Percentiles rank a stretch among this genome's conserved stretches.
These are phyloP conservation scores for Sarcophaga subvicina DNA, from an alignment of 2,888 invertebrate genomes.

Conservation along the genomic window DNA sequence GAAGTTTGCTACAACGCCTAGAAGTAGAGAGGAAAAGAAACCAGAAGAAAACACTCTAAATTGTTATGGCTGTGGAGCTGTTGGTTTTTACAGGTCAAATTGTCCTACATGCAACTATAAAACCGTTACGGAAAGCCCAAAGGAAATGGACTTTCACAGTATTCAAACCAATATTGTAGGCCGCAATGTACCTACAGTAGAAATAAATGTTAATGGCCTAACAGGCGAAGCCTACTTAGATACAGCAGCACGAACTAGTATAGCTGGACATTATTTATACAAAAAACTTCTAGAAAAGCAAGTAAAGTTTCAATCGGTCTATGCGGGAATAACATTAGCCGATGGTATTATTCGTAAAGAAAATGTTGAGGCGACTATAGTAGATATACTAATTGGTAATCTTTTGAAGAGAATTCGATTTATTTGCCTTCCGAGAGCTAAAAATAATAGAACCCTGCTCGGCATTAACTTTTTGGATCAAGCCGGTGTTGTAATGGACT, in stretches of 20 bases:
- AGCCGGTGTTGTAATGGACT: constrained; percentile 28
- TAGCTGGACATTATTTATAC: constrained; percentile 54
- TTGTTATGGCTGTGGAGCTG: constrained; percentile 36
- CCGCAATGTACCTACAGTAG: constrained; percentile 57
- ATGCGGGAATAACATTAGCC: constrained; percentile 26
- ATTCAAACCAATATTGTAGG: constrained; percentile 36
- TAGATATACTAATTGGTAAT: constrained; percentile 39
- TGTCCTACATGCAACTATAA: constrained; percentile 33
- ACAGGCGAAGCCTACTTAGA: constrained; percentile 56
- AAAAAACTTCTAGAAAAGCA: constrained; percentile 45
- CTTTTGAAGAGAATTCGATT: constrained; percentile 66
- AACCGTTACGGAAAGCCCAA: constrained; percentile 20
- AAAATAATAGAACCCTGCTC: constrained; percentile 38
- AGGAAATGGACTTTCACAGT: constrained; percentile 35
- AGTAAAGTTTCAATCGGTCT: constrained; percentile 40
- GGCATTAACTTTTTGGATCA: constrained; percentile 51
- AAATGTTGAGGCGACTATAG: constrained; percentile 24
- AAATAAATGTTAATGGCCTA: constrained; percentile 56
- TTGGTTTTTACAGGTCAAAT: constrained; percentile 30
- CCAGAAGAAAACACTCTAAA: constrained; percentile 7
- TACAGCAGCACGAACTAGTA: constrained; percentile 60
- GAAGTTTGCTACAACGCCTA: constrained; percentile 13
- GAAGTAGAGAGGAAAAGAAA: not conserved
- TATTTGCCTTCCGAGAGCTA: constrained; percentile 34
- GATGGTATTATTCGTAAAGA: constrained; percentile 29